These are phyloP conservation scores for Coryphaenoides rupestris DNA, from an alignment of 2,113 vertebrate genomes.

Conservation along the genomic window DNA sequence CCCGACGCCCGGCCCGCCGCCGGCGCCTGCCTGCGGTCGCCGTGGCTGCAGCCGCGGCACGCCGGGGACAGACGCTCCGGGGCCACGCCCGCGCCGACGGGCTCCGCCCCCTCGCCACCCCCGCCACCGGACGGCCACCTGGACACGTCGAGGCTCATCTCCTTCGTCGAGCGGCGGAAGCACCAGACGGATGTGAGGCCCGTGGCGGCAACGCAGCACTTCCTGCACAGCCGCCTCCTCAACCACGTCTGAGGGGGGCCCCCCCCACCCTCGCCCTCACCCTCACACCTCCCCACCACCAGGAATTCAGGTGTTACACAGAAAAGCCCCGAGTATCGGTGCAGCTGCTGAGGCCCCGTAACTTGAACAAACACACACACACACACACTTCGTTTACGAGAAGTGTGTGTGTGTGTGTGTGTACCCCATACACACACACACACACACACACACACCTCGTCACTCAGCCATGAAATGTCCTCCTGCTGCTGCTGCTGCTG, in stretches of 20 bases:
- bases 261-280: no score
- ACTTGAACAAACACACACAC: no score
- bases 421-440: not conserved
- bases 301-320: not conserved
- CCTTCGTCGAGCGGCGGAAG: slow-evolving; percentile 97
- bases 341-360: no score
- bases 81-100: slow-evolving; percentile 83
- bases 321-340: no score
- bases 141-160: slow-evolving; percentile 92
- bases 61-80: slow-evolving; percentile 82
- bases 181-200: slow-evolving; percentile 95
- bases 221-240: slow-evolving; percentile 90
- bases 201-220: slow-evolving; percentile 86
- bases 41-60: slow-evolving; percentile 86
- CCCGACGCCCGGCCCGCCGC: slow-evolving; percentile 82
- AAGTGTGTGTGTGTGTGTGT: no score
- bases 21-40: slow-evolving; percentile 84
- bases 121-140: slow-evolving; percentile 65
- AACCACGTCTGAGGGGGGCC: slow-evolving; percentile 79
- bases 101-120: slow-evolving; percentile 25
- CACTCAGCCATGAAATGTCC: slow-evolving; percentile 55
- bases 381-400: no score
- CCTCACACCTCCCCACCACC: not conserved
- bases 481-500: slow-evolving; percentile 59
- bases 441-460: slow-evolving; percentile 23